Conservation (phyloP, 2,888 invertebrate genomes). For the Thumatha senex region DNA sequence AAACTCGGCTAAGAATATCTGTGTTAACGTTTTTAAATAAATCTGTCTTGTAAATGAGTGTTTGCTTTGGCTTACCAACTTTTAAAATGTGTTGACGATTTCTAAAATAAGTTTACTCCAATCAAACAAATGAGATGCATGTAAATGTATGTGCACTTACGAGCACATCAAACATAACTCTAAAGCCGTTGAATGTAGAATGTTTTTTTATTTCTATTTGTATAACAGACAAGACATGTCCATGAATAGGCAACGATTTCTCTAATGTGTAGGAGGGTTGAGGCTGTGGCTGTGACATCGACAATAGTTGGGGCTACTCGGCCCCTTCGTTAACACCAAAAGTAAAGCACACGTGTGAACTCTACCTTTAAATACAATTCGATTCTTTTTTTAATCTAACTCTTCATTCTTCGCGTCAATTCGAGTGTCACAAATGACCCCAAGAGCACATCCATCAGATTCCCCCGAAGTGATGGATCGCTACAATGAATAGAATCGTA, state of each 20-base stretch:
- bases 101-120: slow-evolving; percentile 25
- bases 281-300: slow-evolving; percentile 21
- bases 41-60: background rate
- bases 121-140: slow-evolving; percentile 40
- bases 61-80: slow-evolving; percentile 18
- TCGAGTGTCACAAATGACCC: slow-evolving; percentile 78
- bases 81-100: slow-evolving; percentile 25
- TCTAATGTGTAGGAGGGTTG: slow-evolving; percentile 45
- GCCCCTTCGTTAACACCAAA: slow-evolving; percentile 58
- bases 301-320: slow-evolving; percentile 22
- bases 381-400: slow-evolving; percentile 51
- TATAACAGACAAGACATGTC: slow-evolving; percentile 34
- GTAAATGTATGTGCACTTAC: slow-evolving; percentile 44
- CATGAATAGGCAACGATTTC: slow-evolving; percentile 44
- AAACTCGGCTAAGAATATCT: background rate
- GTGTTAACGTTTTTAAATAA: background rate
- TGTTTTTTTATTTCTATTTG: slow-evolving; percentile 61
- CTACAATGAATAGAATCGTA: slow-evolving; percentile 68
- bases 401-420: slow-evolving; percentile 65
- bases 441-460: slow-evolving; percentile 60
- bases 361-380: slow-evolving; percentile 53
- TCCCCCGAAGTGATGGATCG: slow-evolving; percentile 67
- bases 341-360: slow-evolving; percentile 74
- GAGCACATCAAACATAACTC: slow-evolving; percentile 53
- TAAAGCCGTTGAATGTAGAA: slow-evolving; percentile 60